Evolutionary conservation across 1,140 invertebrate species (phyloP).

Genomic region (Drosophila ercepeae): DNA sequence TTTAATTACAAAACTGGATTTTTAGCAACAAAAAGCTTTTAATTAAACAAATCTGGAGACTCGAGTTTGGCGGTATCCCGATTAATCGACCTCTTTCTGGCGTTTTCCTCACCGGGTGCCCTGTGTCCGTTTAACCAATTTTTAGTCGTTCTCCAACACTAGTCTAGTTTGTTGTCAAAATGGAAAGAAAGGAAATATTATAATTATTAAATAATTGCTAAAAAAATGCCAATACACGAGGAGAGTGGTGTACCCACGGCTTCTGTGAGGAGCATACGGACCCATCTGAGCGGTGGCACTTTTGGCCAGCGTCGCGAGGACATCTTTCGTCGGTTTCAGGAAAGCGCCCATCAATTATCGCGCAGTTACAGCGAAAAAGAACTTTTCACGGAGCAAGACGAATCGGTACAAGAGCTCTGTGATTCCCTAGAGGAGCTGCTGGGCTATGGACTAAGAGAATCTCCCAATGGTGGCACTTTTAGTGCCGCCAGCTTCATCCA

Average conservation of each 20-base stretch:
- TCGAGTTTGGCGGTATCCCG: too few species aligned
- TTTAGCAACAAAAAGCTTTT: too few species aligned
- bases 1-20: too few species aligned
- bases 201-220: constrained; percentile 3
- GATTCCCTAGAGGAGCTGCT: constrained; percentile 87
- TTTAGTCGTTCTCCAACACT: too few species aligned
- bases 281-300: constrained; percentile 56
- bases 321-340: constrained; percentile 64
- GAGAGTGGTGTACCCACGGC: constrained; percentile 31
- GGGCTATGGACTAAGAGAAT: constrained; percentile 86
- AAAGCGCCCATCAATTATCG: constrained; percentile 89
- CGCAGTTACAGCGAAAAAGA: constrained; percentile 91
- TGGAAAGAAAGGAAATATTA: constrained; percentile 31
- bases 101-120: too few species aligned
- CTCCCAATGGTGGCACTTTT: constrained; percentile 26
- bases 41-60: too few species aligned
- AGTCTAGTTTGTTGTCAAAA: constrained; percentile 21
- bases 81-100: too few species aligned
- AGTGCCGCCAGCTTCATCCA: constrained; percentile 67
- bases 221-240: constrained; percentile 64
- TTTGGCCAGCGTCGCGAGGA: constrained; percentile 76
- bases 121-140: too few species aligned
- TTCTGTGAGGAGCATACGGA: constrained; percentile 10
- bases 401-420: constrained; percentile 86
- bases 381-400: constrained; percentile 92